A percentile compares a stretch with the other conserved stretches of the same genome.
These are phyloP conservation scores for Chironomus riparius DNA, from an alignment of 2,888 invertebrate species.

Conservation along the genomic window DNA sequence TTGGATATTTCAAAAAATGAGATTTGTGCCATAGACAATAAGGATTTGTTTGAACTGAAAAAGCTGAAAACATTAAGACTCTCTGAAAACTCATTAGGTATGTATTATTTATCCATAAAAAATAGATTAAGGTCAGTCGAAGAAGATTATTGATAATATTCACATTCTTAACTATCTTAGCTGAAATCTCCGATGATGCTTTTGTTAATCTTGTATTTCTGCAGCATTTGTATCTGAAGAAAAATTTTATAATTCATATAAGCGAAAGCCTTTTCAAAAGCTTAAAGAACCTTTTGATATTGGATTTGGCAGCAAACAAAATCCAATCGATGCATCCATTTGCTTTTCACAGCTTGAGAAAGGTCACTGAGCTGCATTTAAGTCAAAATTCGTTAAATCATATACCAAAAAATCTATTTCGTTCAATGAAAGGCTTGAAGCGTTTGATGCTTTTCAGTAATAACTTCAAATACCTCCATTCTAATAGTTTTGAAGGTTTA, in stretches of 20 bases:
- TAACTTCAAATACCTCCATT: conserved; percentile 42
- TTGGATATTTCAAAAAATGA: conserved; percentile 57
- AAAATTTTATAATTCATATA: conserved; percentile 42
- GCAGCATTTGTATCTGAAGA: conserved; percentile 42
- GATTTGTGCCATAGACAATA: conserved; percentile 46
- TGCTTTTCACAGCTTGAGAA: conserved; percentile 43
- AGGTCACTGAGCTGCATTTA: conserved; percentile 46
- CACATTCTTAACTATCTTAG: conserved; percentile 31
- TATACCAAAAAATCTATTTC: conserved; percentile 45
- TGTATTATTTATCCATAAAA: conserved; percentile 2
- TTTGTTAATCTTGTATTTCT: conserved; percentile 36
- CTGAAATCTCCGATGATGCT: conserved; percentile 36
- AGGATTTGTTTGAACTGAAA: conserved; percentile 44
- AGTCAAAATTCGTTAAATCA: conserved; percentile 47
- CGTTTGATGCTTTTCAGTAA: conserved; percentile 50
- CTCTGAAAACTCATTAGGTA: conserved; percentile 50
- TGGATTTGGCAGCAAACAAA: conserved; percentile 40
- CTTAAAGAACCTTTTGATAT: conserved; percentile 34
- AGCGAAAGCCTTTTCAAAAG: conserved; percentile 37
- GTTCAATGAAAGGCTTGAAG: conserved; percentile 41
- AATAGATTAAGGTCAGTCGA: conserved; percentile 2
- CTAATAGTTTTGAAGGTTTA: conserved; percentile 45
- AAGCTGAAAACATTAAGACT: conserved; percentile 50
- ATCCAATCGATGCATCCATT: conserved; percentile 39
- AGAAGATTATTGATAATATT: conserved; percentile 10